These are phyloP conservation scores for Drosophila pegasa DNA, from an alignment of 2,888 invertebrate genomes.

Conservation along the genomic window DNA sequence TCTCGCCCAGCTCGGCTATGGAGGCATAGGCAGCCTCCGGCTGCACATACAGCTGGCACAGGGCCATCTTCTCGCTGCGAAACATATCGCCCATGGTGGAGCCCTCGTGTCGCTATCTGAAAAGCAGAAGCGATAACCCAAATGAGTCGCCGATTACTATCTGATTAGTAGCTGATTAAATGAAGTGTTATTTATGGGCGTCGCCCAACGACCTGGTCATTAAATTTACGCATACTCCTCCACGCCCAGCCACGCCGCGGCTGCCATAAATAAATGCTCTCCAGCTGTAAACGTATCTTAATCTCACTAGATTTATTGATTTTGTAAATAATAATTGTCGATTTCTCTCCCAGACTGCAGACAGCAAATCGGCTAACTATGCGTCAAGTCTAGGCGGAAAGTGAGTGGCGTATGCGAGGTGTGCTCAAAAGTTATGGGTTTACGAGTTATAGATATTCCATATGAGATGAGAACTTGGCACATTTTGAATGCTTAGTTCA, in stretches of 20 bases:
- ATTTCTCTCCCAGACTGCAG: background rate
- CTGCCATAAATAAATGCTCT: conserved; percentile 31
- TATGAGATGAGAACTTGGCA: no score
- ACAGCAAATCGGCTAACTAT: background rate
- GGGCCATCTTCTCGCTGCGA: conserved; percentile 95
- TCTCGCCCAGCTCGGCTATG: conserved; percentile 96
- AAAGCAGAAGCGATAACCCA: conserved; percentile 16
- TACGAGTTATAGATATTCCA: no score
- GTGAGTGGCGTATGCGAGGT: background rate
- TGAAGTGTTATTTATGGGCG: conserved; percentile 56
- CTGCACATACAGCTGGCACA: conserved; percentile 97
- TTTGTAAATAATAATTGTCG: conserved; percentile 3
- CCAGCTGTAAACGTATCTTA: conserved; percentile 4
- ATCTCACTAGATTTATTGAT: background rate
- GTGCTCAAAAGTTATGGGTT: background rate
- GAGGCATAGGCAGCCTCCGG: conserved; percentile 97
- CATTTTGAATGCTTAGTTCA: no score
- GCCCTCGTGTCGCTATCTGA: conserved; percentile 42
- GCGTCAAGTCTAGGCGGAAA: background rate
- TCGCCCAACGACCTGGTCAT: conserved; percentile 6
- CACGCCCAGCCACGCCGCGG: background rate
- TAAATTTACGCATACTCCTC: conserved; percentile 23
- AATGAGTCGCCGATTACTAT: conserved; percentile 49
- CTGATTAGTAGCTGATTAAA: conserved; percentile 51
- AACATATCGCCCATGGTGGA: conserved; percentile 91